Percentiles rank a stretch among this genome's conserved stretches.
phyloP scores from a whole-genome alignment of 2,888 invertebrate genomes.

The Thelaira solivaga region DNA sequence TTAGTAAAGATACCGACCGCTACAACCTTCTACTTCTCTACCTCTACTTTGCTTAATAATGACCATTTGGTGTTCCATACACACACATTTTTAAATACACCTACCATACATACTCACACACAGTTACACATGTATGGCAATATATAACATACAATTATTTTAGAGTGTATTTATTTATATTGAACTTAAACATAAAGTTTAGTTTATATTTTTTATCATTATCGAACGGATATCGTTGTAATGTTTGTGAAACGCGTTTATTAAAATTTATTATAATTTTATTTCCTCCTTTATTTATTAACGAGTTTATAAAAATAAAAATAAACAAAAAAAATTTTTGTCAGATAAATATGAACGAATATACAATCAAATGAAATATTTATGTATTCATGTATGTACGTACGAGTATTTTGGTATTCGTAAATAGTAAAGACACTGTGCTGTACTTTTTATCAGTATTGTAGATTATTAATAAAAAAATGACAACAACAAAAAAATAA shows the following conservation, averaged over 20 bases:
- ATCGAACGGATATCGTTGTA: constrained; percentile 75
- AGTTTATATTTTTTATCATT: constrained; percentile 77
- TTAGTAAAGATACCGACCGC: neutral
- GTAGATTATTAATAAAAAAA: constrained; percentile 18
- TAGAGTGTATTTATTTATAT: constrained; percentile 66
- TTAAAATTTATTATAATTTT: constrained; percentile 31
- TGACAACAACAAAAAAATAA: neutral
- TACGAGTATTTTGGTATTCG: too few relatives aligned
- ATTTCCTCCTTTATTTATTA: neutral
- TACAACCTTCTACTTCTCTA: constrained; percentile 15
- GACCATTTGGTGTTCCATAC: constrained; percentile 20
- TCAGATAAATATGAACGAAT: neutral
- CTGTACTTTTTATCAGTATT: constrained; percentile 24
- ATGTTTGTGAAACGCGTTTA: constrained; percentile 44
- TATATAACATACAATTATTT: constrained; percentile 16
- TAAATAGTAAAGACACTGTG: neutral
- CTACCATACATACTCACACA: neutral
- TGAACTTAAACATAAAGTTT: constrained; percentile 68
- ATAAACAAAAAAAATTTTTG: too few relatives aligned
- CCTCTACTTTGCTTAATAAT: constrained; percentile 22
- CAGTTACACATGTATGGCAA: neutral
- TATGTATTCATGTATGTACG: too few relatives aligned
- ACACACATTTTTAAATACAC: neutral
- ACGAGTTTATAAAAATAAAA: too few relatives aligned
- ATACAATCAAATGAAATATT: neutral